Evolutionary conservation across 2,113 vertebrate species (phyloP), one percentile per base, ranked within the genome.

Genomic region (Gopherus evgoodei): DNA sequence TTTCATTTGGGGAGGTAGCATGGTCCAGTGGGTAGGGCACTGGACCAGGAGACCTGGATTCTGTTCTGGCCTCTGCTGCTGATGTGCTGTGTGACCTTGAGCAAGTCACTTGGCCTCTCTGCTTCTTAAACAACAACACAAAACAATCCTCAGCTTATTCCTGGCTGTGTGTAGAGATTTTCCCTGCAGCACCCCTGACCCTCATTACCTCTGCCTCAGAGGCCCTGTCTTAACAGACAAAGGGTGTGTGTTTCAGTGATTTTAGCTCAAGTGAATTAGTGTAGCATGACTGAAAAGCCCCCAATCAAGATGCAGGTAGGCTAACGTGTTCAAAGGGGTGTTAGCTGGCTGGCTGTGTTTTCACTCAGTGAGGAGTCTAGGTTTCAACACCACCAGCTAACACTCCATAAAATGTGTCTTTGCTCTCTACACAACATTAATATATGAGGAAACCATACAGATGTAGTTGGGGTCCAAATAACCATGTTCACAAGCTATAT

Each of bases 331-430:
- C 21, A 79, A 50, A 89, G 90, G 50, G 11, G 35, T 89, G 47
- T 49, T 84, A 84, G 29, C 42, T 96, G 78, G 53, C 53, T 22
- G 53, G 22, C 82, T 2, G 4, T 89, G 47, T 59, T 86, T 86
- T n/a, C 3, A 13, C 19, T 0, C 0, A 2, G 2, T 1, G 19
- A 1, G 29, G 0, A 81, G 6, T 82, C 24, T 86, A 75, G 29
- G 29, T 25, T 93, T 13, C 29, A 62, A 50, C 12, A 25, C 5
- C 9, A 27, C 4, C 42, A 9, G 80, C 17, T 83, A 65, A 54
- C 27, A 86, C 1, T 83, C 21, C 31, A 90, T 90, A 44, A 84
- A 84, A 90, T 5, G 83, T 90, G 25, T 11, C 22, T 91, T 92
- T 86, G 17, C 5, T 62, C 49, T 80, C 90, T 81, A 72, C 11